Evolutionary conservation across 2,888 invertebrate species (phyloP), one percentile per base, ranked within the genome.

Genomic region (Bombyx huttoni): DNA sequence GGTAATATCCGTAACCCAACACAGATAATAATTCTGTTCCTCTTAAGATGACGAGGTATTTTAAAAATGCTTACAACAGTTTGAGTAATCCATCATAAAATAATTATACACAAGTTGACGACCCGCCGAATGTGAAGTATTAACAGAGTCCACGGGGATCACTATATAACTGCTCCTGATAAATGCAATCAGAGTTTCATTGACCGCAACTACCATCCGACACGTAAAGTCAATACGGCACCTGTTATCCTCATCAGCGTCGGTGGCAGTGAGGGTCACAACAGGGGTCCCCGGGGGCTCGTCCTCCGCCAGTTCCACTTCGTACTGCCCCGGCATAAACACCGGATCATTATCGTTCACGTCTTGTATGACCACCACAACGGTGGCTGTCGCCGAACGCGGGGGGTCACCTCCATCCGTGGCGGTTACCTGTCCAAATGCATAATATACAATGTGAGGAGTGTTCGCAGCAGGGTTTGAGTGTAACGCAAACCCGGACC

Each of bases 261-360:
- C 97, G 0, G 94, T 93, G 0, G 97, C 98, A 0, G 94, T 94
- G 1, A 98, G 95, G 0, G 95, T 94, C 5, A 95, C 92, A 0
- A 98, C 96, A 0, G 96, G 95, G 0, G 96, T 97, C 0, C 98
- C 97, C 0, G 96, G 96, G 0, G 94, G 92, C 66, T 96, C 93
- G 79, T 97, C 96, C 81, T 99, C 99, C 0, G 94, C 91, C 13
- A 99, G 91, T 51, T 94, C 94, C 1, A 95, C 95, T 75, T 97
- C 97, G 82, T 98, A 98, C 69, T 96, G 93, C 64, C 96, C 95
- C 58, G 96, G 96, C 64, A 96, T 94, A 81, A 99, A 99, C 58
- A 94, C 93, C 0, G 98, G 98, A 76, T 98, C 95, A 78, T 98
- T 98, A 84, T 98, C 98, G 77, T 98, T 98, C 13, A 98, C 94